Conservation (phyloP, 2,797 vertebrate genomes). For the Anolis apletophallus region DNA sequence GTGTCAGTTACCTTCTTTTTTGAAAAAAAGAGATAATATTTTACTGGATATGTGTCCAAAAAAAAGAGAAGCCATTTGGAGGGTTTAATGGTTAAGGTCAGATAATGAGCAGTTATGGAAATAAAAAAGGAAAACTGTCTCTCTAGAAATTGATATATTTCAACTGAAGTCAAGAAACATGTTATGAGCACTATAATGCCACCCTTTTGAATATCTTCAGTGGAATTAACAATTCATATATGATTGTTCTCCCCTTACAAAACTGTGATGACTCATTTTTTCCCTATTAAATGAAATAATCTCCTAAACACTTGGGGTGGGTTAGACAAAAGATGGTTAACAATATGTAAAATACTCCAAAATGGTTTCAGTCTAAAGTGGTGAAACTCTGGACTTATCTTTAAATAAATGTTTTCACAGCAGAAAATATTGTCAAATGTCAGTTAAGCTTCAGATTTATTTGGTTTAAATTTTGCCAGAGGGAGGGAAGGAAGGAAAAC, state of each 20-base stretch:
- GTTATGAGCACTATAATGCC: background rate
- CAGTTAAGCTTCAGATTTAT: constrained; percentile 42
- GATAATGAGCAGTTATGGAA: background rate
- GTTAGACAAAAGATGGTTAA: background rate
- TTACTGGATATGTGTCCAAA: background rate
- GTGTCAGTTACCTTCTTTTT: background rate
- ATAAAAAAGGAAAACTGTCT: background rate
- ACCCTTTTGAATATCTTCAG: constrained; percentile 10
- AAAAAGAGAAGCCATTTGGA: background rate
- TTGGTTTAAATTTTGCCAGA: constrained; percentile 41
- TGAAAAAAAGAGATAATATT: background rate
- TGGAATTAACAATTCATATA: constrained; percentile 1
- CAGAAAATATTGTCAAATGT: constrained; percentile 39
- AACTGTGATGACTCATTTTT: constrained; percentile 7
- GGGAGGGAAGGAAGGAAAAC: background rate
- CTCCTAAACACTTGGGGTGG: background rate
- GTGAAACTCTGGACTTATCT: constrained; percentile 38
- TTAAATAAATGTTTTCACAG: constrained; percentile 33
- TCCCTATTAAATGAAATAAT: constrained; percentile 21
- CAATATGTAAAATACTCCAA: constrained; percentile 35
- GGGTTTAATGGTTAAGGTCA: background rate
- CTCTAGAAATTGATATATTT: background rate
- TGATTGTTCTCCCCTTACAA: background rate
- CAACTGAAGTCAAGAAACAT: background rate
- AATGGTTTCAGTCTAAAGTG: constrained; percentile 38